Percentiles rank a stretch among this genome's conserved stretches.
These are phyloP conservation scores for Sitobion miscanthi DNA, from an alignment of 1,140 invertebrate species.

Conservation along the genomic window DNA sequence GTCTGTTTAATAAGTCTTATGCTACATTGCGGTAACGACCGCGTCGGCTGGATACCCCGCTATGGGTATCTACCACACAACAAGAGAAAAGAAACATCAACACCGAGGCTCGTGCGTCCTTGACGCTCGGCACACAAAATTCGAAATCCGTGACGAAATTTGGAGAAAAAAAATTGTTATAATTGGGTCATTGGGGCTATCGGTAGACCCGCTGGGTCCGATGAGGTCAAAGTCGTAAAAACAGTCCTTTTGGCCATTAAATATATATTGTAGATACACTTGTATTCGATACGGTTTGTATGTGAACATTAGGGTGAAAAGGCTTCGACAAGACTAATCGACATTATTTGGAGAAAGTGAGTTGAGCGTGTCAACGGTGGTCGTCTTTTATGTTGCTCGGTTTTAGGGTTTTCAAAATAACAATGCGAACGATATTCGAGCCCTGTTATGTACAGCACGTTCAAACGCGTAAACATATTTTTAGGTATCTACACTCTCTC, in stretches of 20 bases:
- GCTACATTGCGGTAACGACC: background rate
- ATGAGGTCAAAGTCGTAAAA: conserved; percentile 41
- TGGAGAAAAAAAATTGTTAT: background rate
- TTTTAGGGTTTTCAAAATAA: background rate
- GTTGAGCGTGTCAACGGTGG: background rate
- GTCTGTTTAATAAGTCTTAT: conserved; percentile 35
- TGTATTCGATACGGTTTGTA: background rate
- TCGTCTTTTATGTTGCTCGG: background rate
- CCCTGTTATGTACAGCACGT: background rate
- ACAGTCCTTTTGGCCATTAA: background rate
- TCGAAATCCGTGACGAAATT: background rate
- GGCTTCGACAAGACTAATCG: background rate
- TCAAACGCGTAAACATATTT: background rate
- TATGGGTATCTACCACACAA: background rate
- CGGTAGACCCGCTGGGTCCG: conserved; percentile 24
- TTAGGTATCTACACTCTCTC: background rate
- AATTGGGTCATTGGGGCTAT: background rate
- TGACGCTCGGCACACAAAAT: background rate
- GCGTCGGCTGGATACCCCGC: background rate
- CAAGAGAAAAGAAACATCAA: background rate
- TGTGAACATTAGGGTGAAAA: background rate
- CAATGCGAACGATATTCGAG: background rate
- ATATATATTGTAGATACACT: background rate
- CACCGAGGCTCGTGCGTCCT: background rate
- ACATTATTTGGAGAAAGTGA: background rate